Percentiles rank a stretch among this genome's conserved stretches.
These are phyloP conservation scores for Drosophila pachea DNA, from an alignment of 1,140 invertebrate species.

Conservation along the genomic window DNA sequence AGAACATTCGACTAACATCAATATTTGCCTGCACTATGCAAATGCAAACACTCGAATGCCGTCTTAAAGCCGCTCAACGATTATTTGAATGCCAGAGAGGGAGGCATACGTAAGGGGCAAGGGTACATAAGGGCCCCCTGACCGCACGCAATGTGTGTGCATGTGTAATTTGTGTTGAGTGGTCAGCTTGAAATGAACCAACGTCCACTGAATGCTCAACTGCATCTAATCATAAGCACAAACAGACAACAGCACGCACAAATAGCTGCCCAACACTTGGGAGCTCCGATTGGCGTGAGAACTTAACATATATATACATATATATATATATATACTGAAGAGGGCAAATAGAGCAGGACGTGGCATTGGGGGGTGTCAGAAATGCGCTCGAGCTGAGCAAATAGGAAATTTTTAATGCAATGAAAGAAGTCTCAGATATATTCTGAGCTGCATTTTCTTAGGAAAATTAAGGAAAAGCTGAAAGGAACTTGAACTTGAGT, in stretches of 20 bases:
- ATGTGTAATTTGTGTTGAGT: conserved; percentile 47
- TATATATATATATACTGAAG: background rate
- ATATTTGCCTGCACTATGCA: conserved; percentile 45
- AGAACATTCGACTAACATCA: conserved; percentile 4
- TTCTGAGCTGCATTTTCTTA: background rate
- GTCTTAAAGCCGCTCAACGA: conserved; percentile 14
- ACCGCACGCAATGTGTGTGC: conserved; percentile 29
- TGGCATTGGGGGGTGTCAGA: background rate
- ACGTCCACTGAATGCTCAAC: conserved; percentile 19
- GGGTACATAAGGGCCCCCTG: background rate
- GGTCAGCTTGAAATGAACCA: conserved; percentile 40
- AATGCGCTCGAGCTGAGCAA: no score
- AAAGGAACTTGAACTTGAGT: no score
- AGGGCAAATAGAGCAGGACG: background rate
- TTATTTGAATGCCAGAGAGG: background rate
- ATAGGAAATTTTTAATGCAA: background rate
- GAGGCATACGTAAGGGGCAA: background rate
- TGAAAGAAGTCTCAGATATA: background rate
- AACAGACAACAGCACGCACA: conserved; percentile 19
- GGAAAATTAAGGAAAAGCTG: background rate
- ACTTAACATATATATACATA: background rate
- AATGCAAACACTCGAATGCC: conserved; percentile 38
- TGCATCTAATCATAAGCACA: conserved; percentile 33
- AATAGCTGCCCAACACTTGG: conserved; percentile 15
- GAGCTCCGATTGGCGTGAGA: conserved; percentile 33